Evolutionary conservation across 92 coral and sea anemone genomes (phyloP).

Genomic region (Paragorgia papillata): DNA sequence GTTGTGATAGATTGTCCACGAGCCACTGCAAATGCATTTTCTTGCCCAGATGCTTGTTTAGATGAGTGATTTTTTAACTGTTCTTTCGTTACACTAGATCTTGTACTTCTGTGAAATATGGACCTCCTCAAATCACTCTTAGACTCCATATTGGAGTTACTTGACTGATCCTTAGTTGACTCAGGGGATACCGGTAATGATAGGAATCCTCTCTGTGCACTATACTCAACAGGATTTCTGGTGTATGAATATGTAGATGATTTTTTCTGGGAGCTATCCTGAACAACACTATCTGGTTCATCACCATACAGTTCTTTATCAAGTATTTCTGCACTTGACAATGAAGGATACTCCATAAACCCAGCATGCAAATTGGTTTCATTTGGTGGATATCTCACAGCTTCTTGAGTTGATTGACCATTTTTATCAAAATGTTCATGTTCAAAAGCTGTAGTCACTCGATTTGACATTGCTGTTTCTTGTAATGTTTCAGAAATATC

Average conservation of each 20-base stretch:
- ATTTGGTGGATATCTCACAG: background rate
- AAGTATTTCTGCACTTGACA: too few relatives aligned
- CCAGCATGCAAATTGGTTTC: background rate
- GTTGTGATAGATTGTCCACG: too few relatives aligned
- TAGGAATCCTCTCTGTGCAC: too few relatives aligned
- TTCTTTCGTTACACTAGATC: too few relatives aligned
- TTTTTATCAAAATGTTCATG: background rate
- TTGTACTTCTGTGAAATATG: too few relatives aligned
- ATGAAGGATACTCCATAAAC: background rate
- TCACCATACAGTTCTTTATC: conserved; percentile 21
- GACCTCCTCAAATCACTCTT: background rate
- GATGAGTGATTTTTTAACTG: too few relatives aligned
- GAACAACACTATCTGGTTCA: background rate
- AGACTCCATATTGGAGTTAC: background rate
- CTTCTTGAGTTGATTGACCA: background rate
- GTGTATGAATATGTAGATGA: too few relatives aligned
- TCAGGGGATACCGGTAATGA: too few relatives aligned
- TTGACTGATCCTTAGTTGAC: background rate
- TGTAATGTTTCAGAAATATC: background rate
- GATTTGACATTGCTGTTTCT: background rate
- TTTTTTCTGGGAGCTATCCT: too few relatives aligned
- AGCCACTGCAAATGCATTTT: too few relatives aligned
- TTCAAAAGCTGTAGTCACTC: background rate
- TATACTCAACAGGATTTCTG: too few relatives aligned
- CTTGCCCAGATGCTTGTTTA: too few relatives aligned